Evolutionary conservation across 2,888 invertebrate genomes (phyloP), one percentile per base, ranked within the genome.

Genomic region (Fragum sueziense): DNA sequence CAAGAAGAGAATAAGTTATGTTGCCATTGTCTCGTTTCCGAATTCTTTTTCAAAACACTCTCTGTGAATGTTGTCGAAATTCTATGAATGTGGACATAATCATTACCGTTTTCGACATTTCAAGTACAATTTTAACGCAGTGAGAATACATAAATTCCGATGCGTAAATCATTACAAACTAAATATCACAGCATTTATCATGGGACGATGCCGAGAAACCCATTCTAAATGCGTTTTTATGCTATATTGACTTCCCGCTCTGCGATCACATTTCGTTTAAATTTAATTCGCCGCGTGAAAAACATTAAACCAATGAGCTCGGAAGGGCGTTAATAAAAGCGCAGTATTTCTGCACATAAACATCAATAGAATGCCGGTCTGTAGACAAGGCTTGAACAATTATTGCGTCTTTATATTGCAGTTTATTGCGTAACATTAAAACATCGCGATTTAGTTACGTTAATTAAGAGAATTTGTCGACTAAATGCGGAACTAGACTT

Each of bases 361-460:
- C 25, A 27, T 27, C 57, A 57, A 57, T 22, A 57, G 25, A 57
- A 57, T 20, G 11, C 27, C 57, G 9, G 25, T 11, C 27, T 22
- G 25, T 57, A 27, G 57, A 27, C 25, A 57, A 11, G 47, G 25
- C 2, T 11, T 25, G 57, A 57, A n/a, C 22, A 22, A 27, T 22
- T 25, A 57, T 57, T 57, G 22, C 57, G 22, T 27, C 57, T 57
- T 57, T 57, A 57, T 57, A 47, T 47, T 47, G 47, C 47, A 47
- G n/a, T 57, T 57, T 57, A 57, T 57, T 57, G 25, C 57, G 1
- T 6, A 25, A 4, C 57, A 57, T 57, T 57, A 57, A 57, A 57
- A 27, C 57, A 22, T 27, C 27, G 57, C 57, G 20, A 57, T 57
- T 57, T 57, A 11, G n/a, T 22, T 57, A 9, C 27, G 57, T 25